Evolutionary conservation across 2,888 invertebrate species (phyloP), one percentile per base, ranked within the genome.

Genomic region (Ophraella communa): DNA sequence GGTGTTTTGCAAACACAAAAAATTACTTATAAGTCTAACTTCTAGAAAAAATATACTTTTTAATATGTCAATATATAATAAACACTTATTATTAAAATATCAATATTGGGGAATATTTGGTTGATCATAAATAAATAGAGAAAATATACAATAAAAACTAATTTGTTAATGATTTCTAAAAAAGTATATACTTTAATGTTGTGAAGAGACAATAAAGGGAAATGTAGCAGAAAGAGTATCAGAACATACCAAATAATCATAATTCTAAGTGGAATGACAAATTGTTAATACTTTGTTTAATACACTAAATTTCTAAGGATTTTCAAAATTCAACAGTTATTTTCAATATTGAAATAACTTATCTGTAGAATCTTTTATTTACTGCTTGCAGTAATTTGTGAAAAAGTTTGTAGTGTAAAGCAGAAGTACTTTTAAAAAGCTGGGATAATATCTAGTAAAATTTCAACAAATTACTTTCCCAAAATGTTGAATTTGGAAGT

Each of bases 201-300:
- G 11, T 10, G 30, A 30, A 30, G 0, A 8, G n/a, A n/a, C n/a
- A n/a, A n/a, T n/a, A n/a, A 30, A 8, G 30, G 30, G 11, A 30
- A 11, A 8, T 0, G 8, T 30, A 30, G 1, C 11, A 30, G 30
- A 11, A 30, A 30, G 30, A 30, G 30, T 10, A 30, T 10, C 30
- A 30, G 30, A 10, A 8, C 3, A 30, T 30, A 45, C n/a, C 3
- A 45, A 17, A 18, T 45, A 4, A 45, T 45, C 11, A 21, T 21
- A 45, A 45, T 21, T 45, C 21, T 21, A 45, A 18, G 21, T 45
- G 45, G 45, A 45, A 45, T 45, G 45, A 45, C 45, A 21, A n/a
- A 45, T 20, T 21, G 8, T 7, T 45, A 45, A 20, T 20, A 45
- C 45, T 21, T 45, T 21, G 21, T 20, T 20, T 20, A 11, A 3